Evolutionary conservation across 2,888 invertebrate species (phyloP).

Genomic region (Diogma glabrata): DNA sequence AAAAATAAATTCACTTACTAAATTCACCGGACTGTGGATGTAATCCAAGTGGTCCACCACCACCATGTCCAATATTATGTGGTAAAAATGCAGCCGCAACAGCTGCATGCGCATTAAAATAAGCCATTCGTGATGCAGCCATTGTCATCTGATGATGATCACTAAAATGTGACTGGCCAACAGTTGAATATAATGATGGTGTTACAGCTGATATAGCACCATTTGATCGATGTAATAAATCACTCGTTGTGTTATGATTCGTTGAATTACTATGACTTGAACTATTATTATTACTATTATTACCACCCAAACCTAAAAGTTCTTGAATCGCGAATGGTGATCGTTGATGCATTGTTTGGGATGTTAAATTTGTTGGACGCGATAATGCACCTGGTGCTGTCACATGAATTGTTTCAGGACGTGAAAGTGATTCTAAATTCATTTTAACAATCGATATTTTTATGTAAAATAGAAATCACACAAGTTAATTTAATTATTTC

Average conservation of each 20-base stretch:
- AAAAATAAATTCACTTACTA: constrained; percentile 1
- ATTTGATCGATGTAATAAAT: constrained; percentile 10
- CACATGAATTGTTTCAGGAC: constrained; percentile 17
- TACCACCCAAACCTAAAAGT: constrained; percentile 31
- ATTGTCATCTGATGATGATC: constrained; percentile 34
- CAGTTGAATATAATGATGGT: constrained; percentile 22
- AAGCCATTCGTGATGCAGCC: constrained; percentile 67
- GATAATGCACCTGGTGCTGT: constrained; percentile 15
- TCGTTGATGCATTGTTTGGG: constrained; percentile 33
- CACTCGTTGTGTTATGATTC: constrained; percentile 16
- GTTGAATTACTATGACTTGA: constrained; percentile 3
- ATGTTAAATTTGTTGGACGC: constrained; percentile 9
- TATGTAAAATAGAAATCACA: too few species aligned
- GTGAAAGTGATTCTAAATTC: constrained; percentile 20
- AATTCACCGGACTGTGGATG: constrained; percentile 29
- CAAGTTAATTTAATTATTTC: too few species aligned
- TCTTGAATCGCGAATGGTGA: constrained; percentile 38
- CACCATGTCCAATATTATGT: constrained; percentile 45
- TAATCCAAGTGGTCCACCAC: constrained; percentile 30
- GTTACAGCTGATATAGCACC: constrained; percentile 20
- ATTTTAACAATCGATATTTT: too few species aligned
- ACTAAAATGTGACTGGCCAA: constrained; percentile 22
- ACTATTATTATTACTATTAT: constrained; percentile 10
- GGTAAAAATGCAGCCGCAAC: constrained; percentile 80
- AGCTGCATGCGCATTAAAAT: constrained; percentile 86